These are phyloP conservation scores for Lampris megalopsis DNA, from an alignment of 2,113 vertebrate species.

Conservation along the genomic window DNA sequence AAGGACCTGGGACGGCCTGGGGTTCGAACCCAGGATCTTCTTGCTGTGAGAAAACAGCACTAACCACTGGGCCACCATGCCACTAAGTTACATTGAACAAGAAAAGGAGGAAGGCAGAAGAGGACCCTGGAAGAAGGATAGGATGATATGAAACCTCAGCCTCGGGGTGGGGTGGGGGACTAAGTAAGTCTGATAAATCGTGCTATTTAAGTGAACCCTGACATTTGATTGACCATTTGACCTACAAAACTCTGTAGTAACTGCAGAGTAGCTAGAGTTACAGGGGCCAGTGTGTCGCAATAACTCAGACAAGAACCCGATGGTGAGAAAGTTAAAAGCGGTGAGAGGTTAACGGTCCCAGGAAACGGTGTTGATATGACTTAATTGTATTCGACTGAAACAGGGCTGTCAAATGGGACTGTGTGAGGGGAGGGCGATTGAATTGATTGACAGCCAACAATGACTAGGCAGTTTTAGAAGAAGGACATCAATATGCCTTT, in stretches of 20 bases:
- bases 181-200: background rate
- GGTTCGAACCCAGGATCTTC: no score
- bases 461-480: no score
- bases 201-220: constrained; percentile 54
- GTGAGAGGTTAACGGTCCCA: background rate
- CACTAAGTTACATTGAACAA: background rate
- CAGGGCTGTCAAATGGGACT: no score
- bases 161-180: background rate
- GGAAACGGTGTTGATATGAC: no score
- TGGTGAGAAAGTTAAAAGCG: constrained; percentile 16
- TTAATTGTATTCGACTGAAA: no score
- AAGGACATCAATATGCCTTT: no score
- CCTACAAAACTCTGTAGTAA: constrained; percentile 22
- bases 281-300: constrained; percentile 1
- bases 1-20: no score
- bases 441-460: no score
- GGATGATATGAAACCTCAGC: constrained; percentile 19
- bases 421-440: no score
- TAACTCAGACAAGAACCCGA: background rate
- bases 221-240: constrained; percentile 59
- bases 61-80: no score
- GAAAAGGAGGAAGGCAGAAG: background rate
- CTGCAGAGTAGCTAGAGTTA: constrained; percentile 19
- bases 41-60: no score
- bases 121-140: background rate